These are phyloP conservation scores for Dicerorhinus sumatrensis DNA, from an alignment of 2,113 vertebrate species.

Conservation along the genomic window DNA sequence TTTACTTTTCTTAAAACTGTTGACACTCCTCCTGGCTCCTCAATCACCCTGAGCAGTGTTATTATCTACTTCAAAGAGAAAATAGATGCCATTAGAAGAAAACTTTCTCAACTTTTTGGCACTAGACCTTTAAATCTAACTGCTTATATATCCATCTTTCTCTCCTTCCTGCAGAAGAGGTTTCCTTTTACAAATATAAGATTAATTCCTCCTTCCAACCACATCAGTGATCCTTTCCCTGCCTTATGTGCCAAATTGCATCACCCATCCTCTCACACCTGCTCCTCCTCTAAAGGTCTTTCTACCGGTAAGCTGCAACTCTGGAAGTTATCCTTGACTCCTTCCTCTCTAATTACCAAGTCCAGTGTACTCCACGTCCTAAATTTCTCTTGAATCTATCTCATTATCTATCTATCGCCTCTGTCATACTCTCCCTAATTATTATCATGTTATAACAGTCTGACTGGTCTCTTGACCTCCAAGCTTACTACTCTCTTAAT, in stretches of 20 bases:
- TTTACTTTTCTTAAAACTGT: slow-evolving; percentile 4
- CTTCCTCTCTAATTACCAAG: neutral
- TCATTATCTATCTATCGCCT: neutral
- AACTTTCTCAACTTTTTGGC: neutral
- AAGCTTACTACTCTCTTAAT: neutral
- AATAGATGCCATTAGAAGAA: neutral
- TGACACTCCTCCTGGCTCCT: neutral
- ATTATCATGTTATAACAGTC: neutral
- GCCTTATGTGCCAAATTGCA: neutral
- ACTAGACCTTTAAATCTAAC: neutral
- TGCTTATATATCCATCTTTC: neutral
- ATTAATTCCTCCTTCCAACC: neutral
- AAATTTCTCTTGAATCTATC: neutral
- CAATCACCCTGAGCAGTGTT: neutral
- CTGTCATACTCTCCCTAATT: neutral
- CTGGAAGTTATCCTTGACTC: neutral
- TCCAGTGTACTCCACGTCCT: neutral
- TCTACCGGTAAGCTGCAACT: neutral
- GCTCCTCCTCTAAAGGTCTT: neutral
- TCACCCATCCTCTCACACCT: neutral
- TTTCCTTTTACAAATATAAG: slow-evolving; percentile 17
- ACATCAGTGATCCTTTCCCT: neutral
- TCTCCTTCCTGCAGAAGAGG: neutral
- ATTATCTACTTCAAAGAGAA: slow-evolving; percentile 7
- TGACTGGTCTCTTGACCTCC: neutral